These are phyloP conservation scores for Drosophila kepulauana DNA, from an alignment of 1,140 invertebrate species.

Conservation along the genomic window DNA sequence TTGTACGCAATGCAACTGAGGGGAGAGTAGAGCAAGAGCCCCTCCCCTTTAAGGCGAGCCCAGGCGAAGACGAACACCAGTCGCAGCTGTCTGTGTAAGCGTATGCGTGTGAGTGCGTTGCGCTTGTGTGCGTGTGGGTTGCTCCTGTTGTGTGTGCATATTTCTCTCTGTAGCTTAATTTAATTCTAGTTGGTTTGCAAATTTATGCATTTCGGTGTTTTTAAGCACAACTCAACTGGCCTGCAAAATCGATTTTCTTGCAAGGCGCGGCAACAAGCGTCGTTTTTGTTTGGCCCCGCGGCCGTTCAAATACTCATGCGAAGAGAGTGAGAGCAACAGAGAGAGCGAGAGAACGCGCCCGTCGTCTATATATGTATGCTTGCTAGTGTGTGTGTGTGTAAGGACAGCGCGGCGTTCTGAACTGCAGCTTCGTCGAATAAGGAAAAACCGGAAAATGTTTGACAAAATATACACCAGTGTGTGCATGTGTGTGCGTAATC, in stretches of 20 bases:
- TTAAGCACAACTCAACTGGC: constrained; percentile 6
- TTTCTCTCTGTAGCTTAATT: constrained; percentile 49
- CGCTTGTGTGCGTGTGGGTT: constrained; percentile 23
- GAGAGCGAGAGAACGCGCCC: constrained; percentile 37
- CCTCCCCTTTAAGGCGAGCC: constrained; percentile 52
- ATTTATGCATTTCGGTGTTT: constrained; percentile 72
- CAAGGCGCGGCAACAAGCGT: constrained; percentile 81
- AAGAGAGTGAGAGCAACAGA: constrained; percentile 16
- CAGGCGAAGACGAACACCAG: constrained; percentile 18
- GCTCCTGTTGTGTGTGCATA: constrained; percentile 43
- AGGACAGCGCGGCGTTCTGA: constrained; percentile 53
- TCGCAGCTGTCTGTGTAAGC: constrained; percentile 40
- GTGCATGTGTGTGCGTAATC: constrained; percentile 39
- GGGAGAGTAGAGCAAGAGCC: constrained; percentile 27
- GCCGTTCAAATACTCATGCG: constrained; percentile 17
- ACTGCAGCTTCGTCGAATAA: constrained; percentile 72
- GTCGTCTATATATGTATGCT: constrained; percentile 42
- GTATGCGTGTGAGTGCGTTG: constrained; percentile 33
- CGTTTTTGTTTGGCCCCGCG: constrained; percentile 47
- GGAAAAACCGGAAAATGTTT: constrained; percentile 81
- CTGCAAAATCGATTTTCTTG: constrained; percentile 80
- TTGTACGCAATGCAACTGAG: constrained; percentile 43
- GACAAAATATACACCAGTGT: constrained; percentile 65
- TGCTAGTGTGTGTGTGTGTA: constrained; percentile 47
- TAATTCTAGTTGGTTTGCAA: constrained; percentile 50